Base-by-base conservation (phyloP, 1,140 invertebrate species). In the Pogonognathellus flavescens region DNA sequence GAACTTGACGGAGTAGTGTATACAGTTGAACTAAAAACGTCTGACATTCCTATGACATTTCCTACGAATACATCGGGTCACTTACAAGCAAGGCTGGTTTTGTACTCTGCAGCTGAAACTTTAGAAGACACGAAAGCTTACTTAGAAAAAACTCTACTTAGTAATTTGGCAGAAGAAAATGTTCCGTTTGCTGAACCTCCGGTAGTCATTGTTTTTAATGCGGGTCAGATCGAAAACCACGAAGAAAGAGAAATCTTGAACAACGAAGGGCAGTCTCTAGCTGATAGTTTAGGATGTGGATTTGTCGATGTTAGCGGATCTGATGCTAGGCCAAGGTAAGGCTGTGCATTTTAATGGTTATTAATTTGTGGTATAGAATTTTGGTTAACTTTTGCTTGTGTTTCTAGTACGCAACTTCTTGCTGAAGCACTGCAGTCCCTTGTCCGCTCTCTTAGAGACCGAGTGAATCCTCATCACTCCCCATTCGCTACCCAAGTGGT, bases 61-160 rank as follows among this genome's bases (percentile, higher is more conserved):
- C 81, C 82, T 41, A 72, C 76, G 22, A 83, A 88, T 16, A 80
- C 86, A 72, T 86, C 85, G 18, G 84, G 83, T 84, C 86, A 88
- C 82, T 82, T 88, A 14, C 88, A 88, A 84, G 80, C 88, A 52
- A 16, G 88, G 25, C 84, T 87, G 11, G 88, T 92, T 90, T 95
- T 98, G 41, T 99, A 97, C 91, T 96, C 96, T 88, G 96, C 97
- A 90, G 94, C 95, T 87, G 94, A 96, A 88, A 96, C 96, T 2
- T 95, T 98, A 89, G 97, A 98, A 89, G 98, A 97, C 90, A 94
- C 99, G 59, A 93, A 96, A 88, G 95, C 95, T 86, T 97, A 96
- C 90, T 92, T 98, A 85, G 96, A 98, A 89, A 97, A 97, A 90
- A 98, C 96, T 13, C 91, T 98, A 8, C 91, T 98, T 0, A 96